phyloP scores from a whole-genome alignment of 2,797 vertebrate species.

The Rhodeus uyekii region DNA sequence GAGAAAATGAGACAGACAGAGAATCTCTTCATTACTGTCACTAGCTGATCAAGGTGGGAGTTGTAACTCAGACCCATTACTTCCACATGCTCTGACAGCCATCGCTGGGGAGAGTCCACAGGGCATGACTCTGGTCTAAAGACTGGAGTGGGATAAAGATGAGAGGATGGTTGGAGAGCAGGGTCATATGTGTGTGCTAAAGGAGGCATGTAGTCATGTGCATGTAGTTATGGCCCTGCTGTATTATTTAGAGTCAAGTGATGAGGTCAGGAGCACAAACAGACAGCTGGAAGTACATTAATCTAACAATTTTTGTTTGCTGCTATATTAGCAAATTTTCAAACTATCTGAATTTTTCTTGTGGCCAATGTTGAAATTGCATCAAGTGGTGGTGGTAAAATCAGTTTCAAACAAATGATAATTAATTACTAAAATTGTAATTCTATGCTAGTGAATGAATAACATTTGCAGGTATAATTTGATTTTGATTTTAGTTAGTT shows the following conservation, averaged over 20 bases:
- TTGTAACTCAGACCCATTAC: conserved; percentile 41
- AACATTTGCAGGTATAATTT: neutral
- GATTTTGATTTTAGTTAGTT: neutral
- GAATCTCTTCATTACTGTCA: conserved; percentile 54
- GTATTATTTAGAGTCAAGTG: neutral
- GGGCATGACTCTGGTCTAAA: neutral
- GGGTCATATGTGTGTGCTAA: neutral
- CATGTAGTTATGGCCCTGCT: neutral
- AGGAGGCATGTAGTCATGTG: neutral
- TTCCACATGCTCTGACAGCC: neutral
- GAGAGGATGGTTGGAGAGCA: conserved; percentile 7
- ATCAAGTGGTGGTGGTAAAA: neutral
- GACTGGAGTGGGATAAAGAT: conserved; percentile 20
- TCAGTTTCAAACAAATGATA: too few species aligned
- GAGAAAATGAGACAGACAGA: conserved; percentile 36
- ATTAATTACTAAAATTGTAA: too few species aligned
- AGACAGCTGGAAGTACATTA: too few species aligned
- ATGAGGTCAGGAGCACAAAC: neutral
- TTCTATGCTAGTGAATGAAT: too few species aligned
- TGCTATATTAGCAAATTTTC: neutral
- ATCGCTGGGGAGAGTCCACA: neutral
- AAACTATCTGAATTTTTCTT: neutral
- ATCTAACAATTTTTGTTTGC: too few species aligned
- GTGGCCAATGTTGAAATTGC: neutral
- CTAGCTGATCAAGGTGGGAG: conserved; percentile 45